A percentile compares a stretch with the other conserved stretches of the same genome.
These are phyloP conservation scores for Proisotoma minuta DNA, from an alignment of 2,888 invertebrate species.

Conservation along the genomic window DNA sequence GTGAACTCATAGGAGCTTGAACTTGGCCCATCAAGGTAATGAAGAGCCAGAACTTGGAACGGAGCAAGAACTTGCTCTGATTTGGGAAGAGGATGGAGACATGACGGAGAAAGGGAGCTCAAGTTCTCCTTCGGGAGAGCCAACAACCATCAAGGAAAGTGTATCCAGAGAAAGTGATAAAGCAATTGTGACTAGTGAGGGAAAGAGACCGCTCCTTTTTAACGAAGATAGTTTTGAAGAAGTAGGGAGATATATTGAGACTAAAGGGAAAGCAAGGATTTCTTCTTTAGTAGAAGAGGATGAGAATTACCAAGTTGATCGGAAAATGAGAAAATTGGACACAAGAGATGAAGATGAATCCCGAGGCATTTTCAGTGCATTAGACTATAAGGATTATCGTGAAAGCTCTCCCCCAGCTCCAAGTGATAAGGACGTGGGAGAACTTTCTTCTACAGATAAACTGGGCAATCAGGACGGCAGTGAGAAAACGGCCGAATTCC, in stretches of 20 bases:
- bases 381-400: conserved; percentile 70
- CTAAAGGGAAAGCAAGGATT: not conserved
- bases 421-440: conserved; percentile 69
- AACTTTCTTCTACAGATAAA: conserved; percentile 57
- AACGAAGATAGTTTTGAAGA: conserved; percentile 18
- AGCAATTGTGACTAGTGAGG: not conserved
- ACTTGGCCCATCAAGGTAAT: conserved; percentile 74
- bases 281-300: conserved; percentile 3
- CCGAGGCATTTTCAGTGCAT: conserved; percentile 61
- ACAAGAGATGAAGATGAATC: conserved; percentile 5
- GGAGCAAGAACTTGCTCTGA: conserved; percentile 72
- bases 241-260: not conserved
- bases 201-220: conserved; percentile 10
- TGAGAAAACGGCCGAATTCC: not conserved
- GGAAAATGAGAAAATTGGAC: conserved; percentile 16
- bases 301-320: conserved; percentile 11
- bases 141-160: conserved; percentile 6
- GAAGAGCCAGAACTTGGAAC: conserved; percentile 19
- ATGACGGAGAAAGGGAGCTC: conserved; percentile 51
- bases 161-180: conserved; percentile 4
- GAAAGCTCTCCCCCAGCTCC: conserved; percentile 60
- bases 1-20: no score
- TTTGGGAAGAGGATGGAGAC: conserved; percentile 69
- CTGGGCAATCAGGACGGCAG: conserved; percentile 31
- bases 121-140: conserved; percentile 41